These are phyloP conservation scores for Delphinus delphis DNA, from an alignment of 2,113 vertebrate genomes.

Conservation along the genomic window DNA sequence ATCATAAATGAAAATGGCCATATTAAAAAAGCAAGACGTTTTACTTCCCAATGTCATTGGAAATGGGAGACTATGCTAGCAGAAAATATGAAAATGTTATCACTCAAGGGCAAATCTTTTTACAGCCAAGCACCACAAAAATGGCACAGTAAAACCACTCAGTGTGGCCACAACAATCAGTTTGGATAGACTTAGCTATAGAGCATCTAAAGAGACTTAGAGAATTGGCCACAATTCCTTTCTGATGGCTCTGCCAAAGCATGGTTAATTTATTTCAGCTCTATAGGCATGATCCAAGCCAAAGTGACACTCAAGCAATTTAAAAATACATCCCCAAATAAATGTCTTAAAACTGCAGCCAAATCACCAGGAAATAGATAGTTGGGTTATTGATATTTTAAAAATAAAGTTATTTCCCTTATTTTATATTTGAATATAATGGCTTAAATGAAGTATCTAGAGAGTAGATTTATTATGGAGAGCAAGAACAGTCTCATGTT, in stretches of 20 bases:
- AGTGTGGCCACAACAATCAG: not conserved
- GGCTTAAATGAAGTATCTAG: not conserved
- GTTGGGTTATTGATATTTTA: not conserved
- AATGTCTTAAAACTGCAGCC: not conserved
- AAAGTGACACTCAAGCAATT: not conserved
- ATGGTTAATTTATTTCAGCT: not conserved
- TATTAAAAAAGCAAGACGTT: constrained; percentile 43
- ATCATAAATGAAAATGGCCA: constrained; percentile 27
- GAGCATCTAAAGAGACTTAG: constrained; percentile 49
- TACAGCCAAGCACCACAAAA: not conserved
- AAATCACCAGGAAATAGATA: not conserved
- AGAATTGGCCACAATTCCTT: not conserved
- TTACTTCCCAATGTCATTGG: not conserved
- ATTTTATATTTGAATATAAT: not conserved
- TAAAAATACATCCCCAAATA: not conserved
- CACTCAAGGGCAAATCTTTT: not conserved
- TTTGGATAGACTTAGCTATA: constrained; percentile 12
- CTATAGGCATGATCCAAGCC: not conserved
- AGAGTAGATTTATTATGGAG: not conserved
- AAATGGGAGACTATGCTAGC: not conserved
- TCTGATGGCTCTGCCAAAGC: not conserved
- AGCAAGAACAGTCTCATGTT: not conserved
- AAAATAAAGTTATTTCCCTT: not conserved
- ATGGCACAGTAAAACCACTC: not conserved
- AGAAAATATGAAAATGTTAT: constrained; percentile 22